Evolutionary conservation across 2,797 vertebrate genomes (phyloP).

Genomic region (Paguma larvata): DNA sequence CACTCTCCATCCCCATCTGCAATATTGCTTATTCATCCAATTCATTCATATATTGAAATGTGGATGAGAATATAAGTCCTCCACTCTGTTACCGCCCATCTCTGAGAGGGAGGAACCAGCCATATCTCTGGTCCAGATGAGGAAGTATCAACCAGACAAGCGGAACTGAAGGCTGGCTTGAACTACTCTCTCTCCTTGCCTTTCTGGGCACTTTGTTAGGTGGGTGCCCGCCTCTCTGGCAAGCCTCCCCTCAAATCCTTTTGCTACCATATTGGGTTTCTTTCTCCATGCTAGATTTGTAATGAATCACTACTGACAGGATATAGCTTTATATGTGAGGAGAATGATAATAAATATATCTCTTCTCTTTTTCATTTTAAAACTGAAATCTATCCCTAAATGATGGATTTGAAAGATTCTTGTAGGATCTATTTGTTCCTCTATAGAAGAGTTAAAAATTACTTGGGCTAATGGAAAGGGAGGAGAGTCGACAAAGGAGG

Average conservation of each 20-base stretch:
- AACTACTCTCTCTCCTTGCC: background rate
- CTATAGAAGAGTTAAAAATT: slow-evolving; percentile 6
- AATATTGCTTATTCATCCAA: slow-evolving; percentile 37
- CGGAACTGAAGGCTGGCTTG: background rate
- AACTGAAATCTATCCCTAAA: background rate
- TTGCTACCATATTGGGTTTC: background rate
- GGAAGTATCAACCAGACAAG: background rate
- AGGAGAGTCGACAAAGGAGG: background rate
- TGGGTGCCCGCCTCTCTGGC: background rate
- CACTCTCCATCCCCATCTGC: slow-evolving; percentile 41
- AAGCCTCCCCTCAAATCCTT: background rate
- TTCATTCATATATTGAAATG: slow-evolving; percentile 45
- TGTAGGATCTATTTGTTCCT: background rate
- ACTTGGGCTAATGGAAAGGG: background rate
- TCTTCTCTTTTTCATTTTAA: slow-evolving; percentile 15
- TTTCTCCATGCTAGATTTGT: background rate
- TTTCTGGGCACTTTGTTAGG: background rate
- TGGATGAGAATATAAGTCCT: background rate
- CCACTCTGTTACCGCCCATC: background rate
- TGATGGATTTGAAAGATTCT: background rate
- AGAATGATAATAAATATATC: background rate
- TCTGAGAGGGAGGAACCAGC: background rate
- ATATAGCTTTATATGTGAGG: background rate
- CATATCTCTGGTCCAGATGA: rapidly evolving
- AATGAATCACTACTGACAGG: background rate